Evolutionary conservation across 2,113 vertebrate genomes (phyloP).

Genomic region (Elanoides forficatus): DNA sequence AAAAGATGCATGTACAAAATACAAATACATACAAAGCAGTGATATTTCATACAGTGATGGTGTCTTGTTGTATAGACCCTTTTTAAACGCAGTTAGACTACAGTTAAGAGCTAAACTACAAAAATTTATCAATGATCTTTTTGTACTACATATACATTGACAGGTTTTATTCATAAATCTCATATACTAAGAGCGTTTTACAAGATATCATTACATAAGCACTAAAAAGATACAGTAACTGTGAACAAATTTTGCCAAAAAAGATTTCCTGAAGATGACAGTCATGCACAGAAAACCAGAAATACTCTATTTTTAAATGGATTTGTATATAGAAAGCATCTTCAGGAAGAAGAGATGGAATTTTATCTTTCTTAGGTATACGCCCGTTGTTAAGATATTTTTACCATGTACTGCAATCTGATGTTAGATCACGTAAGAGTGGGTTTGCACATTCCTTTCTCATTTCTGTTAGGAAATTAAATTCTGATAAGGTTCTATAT

Average conservation of each 20-base stretch:
- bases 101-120: not conserved
- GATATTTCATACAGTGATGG: not conserved
- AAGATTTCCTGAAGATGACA: not conserved
- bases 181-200: not conserved
- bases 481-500: slow-evolving; percentile 16
- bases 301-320: not conserved
- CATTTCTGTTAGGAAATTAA: slow-evolving; percentile 42
- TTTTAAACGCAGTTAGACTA: not conserved
- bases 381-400: not conserved
- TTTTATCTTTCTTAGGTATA: slow-evolving; percentile 24
- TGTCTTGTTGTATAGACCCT: not conserved
- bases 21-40: not conserved
- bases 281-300: not conserved
- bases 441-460: slow-evolving; percentile 2
- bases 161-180: slow-evolving; percentile 54
- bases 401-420: not conserved
- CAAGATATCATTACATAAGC: not conserved
- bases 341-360: not conserved
- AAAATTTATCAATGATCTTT: not conserved
- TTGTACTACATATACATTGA: not conserved
- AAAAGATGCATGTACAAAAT: not conserved
- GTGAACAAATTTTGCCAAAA: slow-evolving; percentile 10
- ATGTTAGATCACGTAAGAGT: not conserved
- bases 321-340: slow-evolving; percentile 12
- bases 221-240: not conserved